phyloP scores from a whole-genome alignment of 92 coral and sea anemone species.

The Paramuricea clavata region DNA sequence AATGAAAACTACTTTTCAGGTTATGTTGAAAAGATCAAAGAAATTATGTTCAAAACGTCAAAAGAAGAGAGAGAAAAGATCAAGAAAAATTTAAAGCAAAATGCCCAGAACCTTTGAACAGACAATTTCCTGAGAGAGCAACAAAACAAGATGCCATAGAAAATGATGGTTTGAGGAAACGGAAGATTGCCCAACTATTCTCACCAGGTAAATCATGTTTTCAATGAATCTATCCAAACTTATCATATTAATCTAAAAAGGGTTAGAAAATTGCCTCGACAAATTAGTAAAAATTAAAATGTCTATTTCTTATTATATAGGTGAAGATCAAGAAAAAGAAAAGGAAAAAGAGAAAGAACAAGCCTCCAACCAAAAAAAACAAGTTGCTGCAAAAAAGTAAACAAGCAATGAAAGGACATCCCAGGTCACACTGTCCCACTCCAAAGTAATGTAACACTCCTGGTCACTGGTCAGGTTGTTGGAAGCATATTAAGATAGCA shows the following conservation, averaged over 20 bases:
- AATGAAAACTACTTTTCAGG: too few relatives aligned
- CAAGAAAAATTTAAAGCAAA: too few relatives aligned
- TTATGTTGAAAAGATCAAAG: too few relatives aligned
- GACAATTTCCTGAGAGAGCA: too few relatives aligned
- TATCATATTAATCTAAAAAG: background rate
- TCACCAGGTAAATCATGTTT: constrained; percentile 53
- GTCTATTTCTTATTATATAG: background rate
- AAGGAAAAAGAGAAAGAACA: background rate
- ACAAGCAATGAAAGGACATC: constrained; percentile 3
- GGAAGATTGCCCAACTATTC: constrained; percentile 44
- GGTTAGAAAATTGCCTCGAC: background rate
- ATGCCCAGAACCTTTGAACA: too few relatives aligned
- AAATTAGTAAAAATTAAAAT: background rate
- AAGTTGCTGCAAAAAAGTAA: constrained; percentile 1
- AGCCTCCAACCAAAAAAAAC: background rate
- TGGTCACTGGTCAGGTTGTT: too few relatives aligned
- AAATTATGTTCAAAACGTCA: too few relatives aligned
- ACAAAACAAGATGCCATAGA: too few relatives aligned
- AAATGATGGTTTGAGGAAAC: constrained; percentile 45
- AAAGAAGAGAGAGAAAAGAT: too few relatives aligned
- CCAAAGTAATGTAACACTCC: background rate
- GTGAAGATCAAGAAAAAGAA: constrained; percentile 7
- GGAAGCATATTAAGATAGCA: background rate
- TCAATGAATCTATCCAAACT: too few relatives aligned
- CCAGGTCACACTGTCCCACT: constrained; percentile 11